Evolutionary conservation across 2,888 invertebrate species (phyloP).

Genomic region (Cantharis rufa): DNA sequence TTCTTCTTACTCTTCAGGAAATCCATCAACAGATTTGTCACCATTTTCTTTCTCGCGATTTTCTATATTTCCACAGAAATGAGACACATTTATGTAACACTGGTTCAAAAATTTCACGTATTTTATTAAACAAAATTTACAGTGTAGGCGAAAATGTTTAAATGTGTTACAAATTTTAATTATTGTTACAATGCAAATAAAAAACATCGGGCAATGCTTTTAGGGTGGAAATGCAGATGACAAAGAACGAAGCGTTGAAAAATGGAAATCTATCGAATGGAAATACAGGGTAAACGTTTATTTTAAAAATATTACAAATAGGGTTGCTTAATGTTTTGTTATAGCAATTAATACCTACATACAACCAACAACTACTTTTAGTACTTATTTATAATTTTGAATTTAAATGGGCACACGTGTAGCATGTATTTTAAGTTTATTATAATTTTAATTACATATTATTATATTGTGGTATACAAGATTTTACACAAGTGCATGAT

Average conservation of each 20-base stretch:
- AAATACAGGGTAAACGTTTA: conserved; percentile 67
- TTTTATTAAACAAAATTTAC: background rate
- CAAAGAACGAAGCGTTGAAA: conserved; percentile 59
- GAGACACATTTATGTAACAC: background rate
- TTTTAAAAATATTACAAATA: conserved; percentile 37
- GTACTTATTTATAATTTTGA: background rate
- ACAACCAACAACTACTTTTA: background rate
- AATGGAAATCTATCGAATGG: conserved; percentile 68
- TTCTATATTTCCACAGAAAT: background rate
- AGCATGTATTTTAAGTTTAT: conserved; percentile 3
- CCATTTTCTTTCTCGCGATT: no score
- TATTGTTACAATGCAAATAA: background rate
- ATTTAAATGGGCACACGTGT: conserved; percentile 1
- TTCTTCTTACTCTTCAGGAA: background rate
- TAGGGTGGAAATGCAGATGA: conserved; percentile 60
- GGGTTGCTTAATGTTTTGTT: conserved; percentile 35
- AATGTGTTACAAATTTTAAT: background rate
- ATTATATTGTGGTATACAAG: background rate
- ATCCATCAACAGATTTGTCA: no score
- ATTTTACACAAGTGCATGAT: background rate
- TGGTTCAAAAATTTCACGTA: background rate
- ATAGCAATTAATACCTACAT: conserved; percentile 6
- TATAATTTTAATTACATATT: background rate
- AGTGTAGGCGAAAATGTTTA: background rate
- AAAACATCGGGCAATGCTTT: conserved; percentile 39